A percentile compares a stretch with the other conserved stretches of the same genome.
phyloP scores from a whole-genome alignment of 2,888 invertebrate species.

The Autographa pulchrina region DNA sequence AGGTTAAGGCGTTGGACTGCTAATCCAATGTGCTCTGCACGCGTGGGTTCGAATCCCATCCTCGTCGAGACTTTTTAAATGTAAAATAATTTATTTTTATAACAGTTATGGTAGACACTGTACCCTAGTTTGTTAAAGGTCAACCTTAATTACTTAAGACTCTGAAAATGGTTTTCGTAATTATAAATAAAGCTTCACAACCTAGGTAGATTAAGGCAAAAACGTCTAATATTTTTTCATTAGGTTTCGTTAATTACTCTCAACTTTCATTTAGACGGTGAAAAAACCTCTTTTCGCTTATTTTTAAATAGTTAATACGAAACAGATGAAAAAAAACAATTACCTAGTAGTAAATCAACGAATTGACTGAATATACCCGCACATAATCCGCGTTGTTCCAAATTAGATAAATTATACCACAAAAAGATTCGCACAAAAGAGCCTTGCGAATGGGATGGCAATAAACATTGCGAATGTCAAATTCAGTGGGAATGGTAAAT shows the following conservation, averaged over 20 bases:
- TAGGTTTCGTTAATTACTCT: slow-evolving; percentile 38
- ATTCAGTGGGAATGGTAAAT: slow-evolving; percentile 81
- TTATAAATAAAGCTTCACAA: slow-evolving; percentile 44
- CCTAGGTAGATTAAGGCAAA: slow-evolving; percentile 37
- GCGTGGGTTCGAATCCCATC: slow-evolving; percentile 96
- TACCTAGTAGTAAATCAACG: slow-evolving; percentile 57
- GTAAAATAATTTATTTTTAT: slow-evolving; percentile 20
- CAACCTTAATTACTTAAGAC: slow-evolving; percentile 50
- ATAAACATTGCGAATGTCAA: slow-evolving; percentile 85
- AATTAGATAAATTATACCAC: slow-evolving; percentile 86
- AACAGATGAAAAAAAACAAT: slow-evolving; percentile 47
- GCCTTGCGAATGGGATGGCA: slow-evolving; percentile 74
- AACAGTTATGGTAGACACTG: slow-evolving; percentile 10
- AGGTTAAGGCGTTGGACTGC: slow-evolving; percentile 96
- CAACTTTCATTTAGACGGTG: slow-evolving; percentile 18
- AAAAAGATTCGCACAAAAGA: slow-evolving; percentile 81
- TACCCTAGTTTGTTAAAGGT: slow-evolving; percentile 25
- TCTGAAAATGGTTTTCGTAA: slow-evolving; percentile 51
- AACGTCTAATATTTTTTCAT: slow-evolving; percentile 39
- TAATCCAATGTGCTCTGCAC: slow-evolving; percentile 96
- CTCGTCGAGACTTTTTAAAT: slow-evolving; percentile 87
- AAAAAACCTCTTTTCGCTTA: slow-evolving; percentile 15
- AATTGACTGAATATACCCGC: slow-evolving; percentile 70
- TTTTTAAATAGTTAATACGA: slow-evolving; percentile 37
- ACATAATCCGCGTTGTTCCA: slow-evolving; percentile 81